A percentile compares a stretch with the other conserved stretches of the same genome.
phyloP scores from a whole-genome alignment of 35 echinoderm and acorn worm genomes.

The Diadema setosum region DNA sequence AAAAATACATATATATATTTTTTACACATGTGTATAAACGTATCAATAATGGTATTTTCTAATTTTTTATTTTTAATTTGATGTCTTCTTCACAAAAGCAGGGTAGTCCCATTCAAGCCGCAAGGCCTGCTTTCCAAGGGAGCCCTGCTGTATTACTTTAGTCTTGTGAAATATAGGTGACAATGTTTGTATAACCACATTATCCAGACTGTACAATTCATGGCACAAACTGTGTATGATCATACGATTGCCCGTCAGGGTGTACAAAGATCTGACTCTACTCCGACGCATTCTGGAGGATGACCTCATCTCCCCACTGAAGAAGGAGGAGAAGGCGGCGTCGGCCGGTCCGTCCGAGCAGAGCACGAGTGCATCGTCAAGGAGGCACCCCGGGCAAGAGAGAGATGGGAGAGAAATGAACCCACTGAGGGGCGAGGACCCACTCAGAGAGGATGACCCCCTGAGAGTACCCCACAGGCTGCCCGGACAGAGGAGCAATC shows the following conservation, averaged over 20 bases:
- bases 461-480: constrained; percentile 23
- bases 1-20: no score
- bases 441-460: constrained; percentile 13
- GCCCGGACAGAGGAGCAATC: background rate
- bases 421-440: background rate
- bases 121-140: no score
- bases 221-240: no score
- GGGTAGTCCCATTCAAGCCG: no score
- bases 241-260: background rate
- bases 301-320: background rate
- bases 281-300: background rate
- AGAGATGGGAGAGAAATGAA: background rate
- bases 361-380: background rate
- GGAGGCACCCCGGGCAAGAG: background rate
- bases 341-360: background rate
- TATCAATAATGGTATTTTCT: no score
- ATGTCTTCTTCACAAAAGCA: no score
- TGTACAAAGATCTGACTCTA: background rate
- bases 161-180: no score
- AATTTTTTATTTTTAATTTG: no score
- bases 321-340: background rate
- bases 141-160: no score
- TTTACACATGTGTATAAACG: no score
- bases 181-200: no score
- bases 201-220: no score